Evolutionary conservation across 2,888 invertebrate species (phyloP).

Genomic region (Ptychoptera albimana): DNA sequence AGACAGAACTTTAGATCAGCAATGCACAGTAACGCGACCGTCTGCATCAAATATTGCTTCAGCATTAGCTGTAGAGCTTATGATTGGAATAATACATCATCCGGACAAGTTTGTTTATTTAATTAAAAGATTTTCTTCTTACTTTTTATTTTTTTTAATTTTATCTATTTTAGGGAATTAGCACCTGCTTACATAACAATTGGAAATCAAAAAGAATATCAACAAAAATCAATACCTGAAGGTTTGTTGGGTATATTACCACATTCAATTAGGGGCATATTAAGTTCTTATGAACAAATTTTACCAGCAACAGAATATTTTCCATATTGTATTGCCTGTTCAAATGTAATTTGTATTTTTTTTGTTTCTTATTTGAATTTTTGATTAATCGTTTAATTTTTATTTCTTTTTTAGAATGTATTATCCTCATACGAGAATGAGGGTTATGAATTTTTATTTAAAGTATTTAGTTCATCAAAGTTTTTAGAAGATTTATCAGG

Average conservation of each 20-base stretch:
- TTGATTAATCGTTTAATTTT: background rate
- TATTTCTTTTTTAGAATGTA: slow-evolving; percentile 20
- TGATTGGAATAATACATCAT: slow-evolving; percentile 77
- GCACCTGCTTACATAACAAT: slow-evolving; percentile 47
- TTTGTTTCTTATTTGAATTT: background rate
- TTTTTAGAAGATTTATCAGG: slow-evolving; percentile 80
- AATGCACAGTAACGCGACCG: slow-evolving; percentile 94
- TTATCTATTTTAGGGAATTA: slow-evolving; percentile 25
- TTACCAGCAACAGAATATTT: slow-evolving; percentile 76
- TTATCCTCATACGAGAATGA: slow-evolving; percentile 34
- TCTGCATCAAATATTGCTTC: slow-evolving; percentile 84
- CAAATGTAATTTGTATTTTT: slow-evolving; percentile 29
- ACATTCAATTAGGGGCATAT: slow-evolving; percentile 85
- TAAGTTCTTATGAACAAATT: slow-evolving; percentile 67
- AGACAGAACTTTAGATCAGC: slow-evolving; percentile 91
- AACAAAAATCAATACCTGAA: slow-evolving; percentile 28
- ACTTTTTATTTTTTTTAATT: no score
- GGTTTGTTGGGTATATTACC: slow-evolving; percentile 72
- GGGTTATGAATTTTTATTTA: slow-evolving; percentile 55
- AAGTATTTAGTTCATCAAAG: slow-evolving; percentile 64
- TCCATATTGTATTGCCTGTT: slow-evolving; percentile 86
- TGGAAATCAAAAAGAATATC: slow-evolving; percentile 14
- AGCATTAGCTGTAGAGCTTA: slow-evolving; percentile 79
- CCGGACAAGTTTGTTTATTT: slow-evolving; percentile 32
- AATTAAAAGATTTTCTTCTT: slow-evolving; percentile 32